Evolutionary conservation across 2,888 invertebrate species (phyloP).

Genomic region (Watsonalla cultraria): DNA sequence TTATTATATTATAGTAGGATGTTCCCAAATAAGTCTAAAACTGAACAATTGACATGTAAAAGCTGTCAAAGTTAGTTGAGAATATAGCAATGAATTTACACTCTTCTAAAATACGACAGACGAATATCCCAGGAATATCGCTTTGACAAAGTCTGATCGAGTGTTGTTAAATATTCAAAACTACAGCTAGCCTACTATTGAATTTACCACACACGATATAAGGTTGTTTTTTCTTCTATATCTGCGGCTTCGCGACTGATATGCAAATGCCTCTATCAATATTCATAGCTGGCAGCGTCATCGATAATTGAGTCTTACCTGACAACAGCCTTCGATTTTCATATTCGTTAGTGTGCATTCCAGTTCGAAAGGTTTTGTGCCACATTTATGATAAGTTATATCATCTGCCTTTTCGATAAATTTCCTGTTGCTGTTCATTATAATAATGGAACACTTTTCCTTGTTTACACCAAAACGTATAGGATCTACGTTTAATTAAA

Average conservation of each 20-base stretch:
- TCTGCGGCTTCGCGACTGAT: conserved; percentile 36
- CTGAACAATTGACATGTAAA: background rate
- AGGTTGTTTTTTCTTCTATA: conserved; percentile 39
- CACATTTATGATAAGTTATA: background rate
- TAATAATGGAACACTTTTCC: no score
- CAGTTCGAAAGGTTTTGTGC: conserved; percentile 6
- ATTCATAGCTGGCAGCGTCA: conserved; percentile 56
- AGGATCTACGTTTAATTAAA: no score
- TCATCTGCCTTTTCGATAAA: no score
- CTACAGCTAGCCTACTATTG: conserved; percentile 11
- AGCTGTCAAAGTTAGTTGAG: background rate
- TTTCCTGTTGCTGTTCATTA: no score
- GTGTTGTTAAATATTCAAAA: background rate
- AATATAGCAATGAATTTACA: background rate
- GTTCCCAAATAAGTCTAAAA: no score
- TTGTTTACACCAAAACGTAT: no score
- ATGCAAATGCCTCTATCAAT: conserved; percentile 66
- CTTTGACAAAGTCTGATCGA: background rate
- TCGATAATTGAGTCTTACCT: conserved; percentile 64
- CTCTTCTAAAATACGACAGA: background rate
- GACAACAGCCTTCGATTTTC: conserved; percentile 45
- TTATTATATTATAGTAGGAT: no score
- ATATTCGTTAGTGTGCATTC: conserved; percentile 32
- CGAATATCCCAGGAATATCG: background rate
- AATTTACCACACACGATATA: conserved; percentile 21